phyloP scores from a whole-genome alignment of 2,888 invertebrate species.

The Chironomus riparius region DNA sequence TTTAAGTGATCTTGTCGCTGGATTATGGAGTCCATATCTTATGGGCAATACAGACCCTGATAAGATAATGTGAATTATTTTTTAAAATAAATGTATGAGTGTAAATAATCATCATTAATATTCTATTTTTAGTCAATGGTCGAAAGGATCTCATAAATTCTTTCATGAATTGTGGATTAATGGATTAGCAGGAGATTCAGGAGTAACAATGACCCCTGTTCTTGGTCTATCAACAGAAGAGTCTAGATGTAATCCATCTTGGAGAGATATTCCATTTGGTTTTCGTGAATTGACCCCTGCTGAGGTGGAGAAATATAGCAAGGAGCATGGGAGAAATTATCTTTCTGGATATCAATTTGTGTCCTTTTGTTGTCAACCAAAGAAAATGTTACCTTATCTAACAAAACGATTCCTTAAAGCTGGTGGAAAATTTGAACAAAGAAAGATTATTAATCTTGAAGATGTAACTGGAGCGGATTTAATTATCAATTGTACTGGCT shows the following conservation, averaged over 20 bases:
- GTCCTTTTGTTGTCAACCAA: slow-evolving; percentile 58
- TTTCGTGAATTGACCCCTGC: slow-evolving; percentile 35
- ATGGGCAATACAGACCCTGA: slow-evolving; percentile 45
- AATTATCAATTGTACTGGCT: slow-evolving; percentile 71
- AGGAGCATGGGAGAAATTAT: slow-evolving; percentile 39
- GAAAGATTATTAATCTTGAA: slow-evolving; percentile 47
- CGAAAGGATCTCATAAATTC: slow-evolving; percentile 50
- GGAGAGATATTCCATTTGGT: slow-evolving; percentile 45
- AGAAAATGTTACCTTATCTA: slow-evolving; percentile 57
- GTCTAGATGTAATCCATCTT: slow-evolving; percentile 36
- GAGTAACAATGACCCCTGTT: slow-evolving; percentile 44
- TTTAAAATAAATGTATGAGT: neutral
- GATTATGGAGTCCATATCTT: slow-evolving; percentile 63
- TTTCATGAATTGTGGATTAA: slow-evolving; percentile 52
- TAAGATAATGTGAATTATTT: slow-evolving; percentile 45
- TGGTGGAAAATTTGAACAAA: slow-evolving; percentile 50
- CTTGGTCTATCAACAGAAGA: slow-evolving; percentile 38
- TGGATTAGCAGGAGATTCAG: slow-evolving; percentile 44
- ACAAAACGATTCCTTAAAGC: slow-evolving; percentile 49
- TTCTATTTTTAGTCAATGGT: slow-evolving; percentile 51
- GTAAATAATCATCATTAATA: neutral
- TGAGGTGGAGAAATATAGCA: slow-evolving; percentile 38
- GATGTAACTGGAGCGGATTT: slow-evolving; percentile 51
- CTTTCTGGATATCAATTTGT: slow-evolving; percentile 47
- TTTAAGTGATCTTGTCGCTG: slow-evolving; percentile 69